These are phyloP conservation scores for Dendrocopos noguchii DNA, from an alignment of 2,113 vertebrate species.

Conservation along the genomic window DNA sequence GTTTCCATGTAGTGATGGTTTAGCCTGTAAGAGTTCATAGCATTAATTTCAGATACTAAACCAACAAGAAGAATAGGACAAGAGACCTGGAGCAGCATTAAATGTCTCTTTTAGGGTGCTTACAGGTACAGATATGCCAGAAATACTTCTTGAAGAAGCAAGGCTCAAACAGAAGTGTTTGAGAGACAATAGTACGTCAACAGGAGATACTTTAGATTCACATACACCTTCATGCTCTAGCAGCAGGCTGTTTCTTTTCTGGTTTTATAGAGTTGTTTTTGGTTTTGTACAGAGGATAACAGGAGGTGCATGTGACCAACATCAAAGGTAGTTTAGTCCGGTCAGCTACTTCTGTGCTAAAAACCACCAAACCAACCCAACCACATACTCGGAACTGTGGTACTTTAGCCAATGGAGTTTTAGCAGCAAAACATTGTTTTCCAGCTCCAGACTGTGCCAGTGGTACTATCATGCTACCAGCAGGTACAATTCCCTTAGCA, in stretches of 20 bases:
- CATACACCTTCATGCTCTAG: not conserved
- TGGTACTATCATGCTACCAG: not conserved
- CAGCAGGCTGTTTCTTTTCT: not conserved
- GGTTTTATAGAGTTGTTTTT: not conserved
- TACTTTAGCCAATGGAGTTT: not conserved
- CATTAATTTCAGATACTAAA: not conserved
- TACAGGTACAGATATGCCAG: not conserved
- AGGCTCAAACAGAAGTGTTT: not conserved
- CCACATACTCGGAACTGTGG: not conserved
- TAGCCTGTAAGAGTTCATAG: not conserved
- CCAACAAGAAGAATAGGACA: not conserved
- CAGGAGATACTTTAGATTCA: conserved; percentile 4
- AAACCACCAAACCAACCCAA: not conserved
- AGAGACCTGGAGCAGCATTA: not conserved
- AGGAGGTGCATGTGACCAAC: not conserved
- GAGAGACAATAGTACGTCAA: not conserved
- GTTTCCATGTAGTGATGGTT: not conserved
- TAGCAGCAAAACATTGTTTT: not conserved
- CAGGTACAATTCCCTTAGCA: not conserved
- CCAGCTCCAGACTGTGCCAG: not conserved
- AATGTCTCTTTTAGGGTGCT: not conserved
- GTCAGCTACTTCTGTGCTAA: not conserved
- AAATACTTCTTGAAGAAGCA: not conserved
- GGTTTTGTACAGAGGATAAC: not conserved
- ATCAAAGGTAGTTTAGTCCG: not conserved